Base-by-base conservation (phyloP, 2,888 invertebrate species). In the Plebejus melissa region DNA sequence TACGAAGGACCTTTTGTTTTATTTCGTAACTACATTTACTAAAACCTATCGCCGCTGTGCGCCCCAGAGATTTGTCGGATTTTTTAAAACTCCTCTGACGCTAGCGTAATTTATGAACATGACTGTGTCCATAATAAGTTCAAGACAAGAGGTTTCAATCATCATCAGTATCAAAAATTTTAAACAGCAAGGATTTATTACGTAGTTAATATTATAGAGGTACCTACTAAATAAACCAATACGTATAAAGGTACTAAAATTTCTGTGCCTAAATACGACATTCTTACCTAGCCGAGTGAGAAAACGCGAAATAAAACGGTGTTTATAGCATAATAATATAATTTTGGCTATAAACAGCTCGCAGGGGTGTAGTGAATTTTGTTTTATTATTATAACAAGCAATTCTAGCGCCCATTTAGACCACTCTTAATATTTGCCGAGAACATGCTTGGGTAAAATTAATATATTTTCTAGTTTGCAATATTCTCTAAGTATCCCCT, bases 391-490 rank as follows among this genome's bases (percentile, higher is more conserved):
- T 83, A 83, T 83, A 82, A 80, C 83, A 82, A 83, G 82, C 83
- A 83, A 87, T 85, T 83, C 83, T 82, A 82, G 79, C 79, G 80
- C 84, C 85, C 82, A 84, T 85, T 79, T 80, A 83, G 82, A 83
- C 82, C 82, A 83, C 82, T 85, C 84, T 83, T 84, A 87, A 86
- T 85, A 86, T 86, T 87, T 87, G 82, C 81, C 79, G 80, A 83
- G 82, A 84, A 83, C 78, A 83, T 84, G 80, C 81, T 82, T 80
- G 79, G 80, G 81, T 78, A 80, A 81, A 83, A 83, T 82, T 82
- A 81, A 82, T 80, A 79, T 79, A 79, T 78, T 79, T 80, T 79
- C 78, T 76, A 77, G 76, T 77, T 77, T 77, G 77, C 78, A 78
- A 79, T 77, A 77, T 76, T 79, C 70, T 76, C 77, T 76, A 79